phyloP scores from a whole-genome alignment of 1,140 invertebrate species.

The Bombyx mandarina region DNA sequence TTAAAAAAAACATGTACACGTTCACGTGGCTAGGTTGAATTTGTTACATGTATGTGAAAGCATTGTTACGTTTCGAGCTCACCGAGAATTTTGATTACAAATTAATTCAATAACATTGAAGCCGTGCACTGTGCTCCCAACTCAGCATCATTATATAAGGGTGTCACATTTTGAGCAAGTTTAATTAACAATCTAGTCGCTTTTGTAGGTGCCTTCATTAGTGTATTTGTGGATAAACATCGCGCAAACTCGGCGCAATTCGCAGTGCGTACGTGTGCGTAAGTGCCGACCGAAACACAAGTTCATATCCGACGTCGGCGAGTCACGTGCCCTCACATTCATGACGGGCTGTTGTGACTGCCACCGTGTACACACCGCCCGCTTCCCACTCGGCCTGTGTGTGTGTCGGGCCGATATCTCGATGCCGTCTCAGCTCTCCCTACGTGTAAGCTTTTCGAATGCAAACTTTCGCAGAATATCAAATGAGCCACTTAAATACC shows the following conservation, averaged over 20 bases:
- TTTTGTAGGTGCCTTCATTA: conserved; percentile 70
- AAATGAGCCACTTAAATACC: conserved; percentile 69
- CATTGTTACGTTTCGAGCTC: conserved; percentile 23
- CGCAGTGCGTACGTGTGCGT: conserved; percentile 19
- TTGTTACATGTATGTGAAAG: background rate
- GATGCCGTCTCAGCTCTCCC: conserved; percentile 35
- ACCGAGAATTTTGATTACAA: conserved; percentile 62
- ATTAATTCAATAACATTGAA: conserved; percentile 66
- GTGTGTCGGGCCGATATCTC: conserved; percentile 40
- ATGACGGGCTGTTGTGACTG: conserved; percentile 15
- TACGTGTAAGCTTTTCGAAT: conserved; percentile 61
- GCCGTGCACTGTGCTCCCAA: conserved; percentile 56
- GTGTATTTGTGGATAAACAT: conserved; percentile 70
- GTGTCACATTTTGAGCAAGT: conserved; percentile 69
- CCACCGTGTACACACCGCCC: conserved; percentile 8
- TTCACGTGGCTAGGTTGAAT: too few species aligned
- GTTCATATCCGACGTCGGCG: conserved; percentile 14
- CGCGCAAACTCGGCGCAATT: conserved; percentile 46
- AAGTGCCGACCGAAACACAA: conserved; percentile 10
- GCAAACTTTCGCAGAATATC: conserved; percentile 67
- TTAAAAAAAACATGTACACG: too few species aligned
- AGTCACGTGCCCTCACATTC: conserved; percentile 21
- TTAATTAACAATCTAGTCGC: conserved; percentile 70
- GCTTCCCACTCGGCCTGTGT: conserved; percentile 8
- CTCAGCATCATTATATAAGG: conserved; percentile 62